phyloP scores from a whole-genome alignment of 2,888 invertebrate genomes.

The Heliconius ismenius region DNA sequence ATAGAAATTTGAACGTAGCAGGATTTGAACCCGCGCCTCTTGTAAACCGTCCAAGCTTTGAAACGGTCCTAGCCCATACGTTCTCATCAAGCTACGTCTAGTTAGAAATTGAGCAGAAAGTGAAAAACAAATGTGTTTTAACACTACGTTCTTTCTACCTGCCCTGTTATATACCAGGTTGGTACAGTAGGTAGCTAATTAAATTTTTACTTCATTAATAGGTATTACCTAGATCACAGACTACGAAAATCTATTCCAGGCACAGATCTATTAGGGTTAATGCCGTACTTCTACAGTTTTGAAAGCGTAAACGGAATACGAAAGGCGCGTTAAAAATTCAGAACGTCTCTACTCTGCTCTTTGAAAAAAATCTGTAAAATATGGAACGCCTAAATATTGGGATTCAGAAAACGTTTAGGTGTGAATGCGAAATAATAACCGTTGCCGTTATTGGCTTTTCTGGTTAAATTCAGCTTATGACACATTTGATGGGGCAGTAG shows the following conservation, averaged over 20 bases:
- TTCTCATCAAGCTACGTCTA: no score
- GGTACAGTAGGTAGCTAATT: neutral
- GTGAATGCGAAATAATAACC: neutral
- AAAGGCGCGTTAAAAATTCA: conserved; percentile 37
- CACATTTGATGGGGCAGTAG: neutral
- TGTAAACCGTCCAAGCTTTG: no score
- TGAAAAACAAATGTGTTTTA: neutral
- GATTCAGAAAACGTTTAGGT: conserved; percentile 6
- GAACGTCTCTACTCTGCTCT: conserved; percentile 20
- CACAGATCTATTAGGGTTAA: conserved; percentile 28
- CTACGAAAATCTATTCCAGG: neutral
- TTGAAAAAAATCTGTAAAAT: conserved; percentile 31
- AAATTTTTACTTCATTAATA: neutral
- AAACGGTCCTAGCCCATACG: no score
- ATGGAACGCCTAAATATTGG: conserved; percentile 28
- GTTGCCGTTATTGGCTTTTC: neutral
- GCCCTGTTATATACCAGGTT: neutral
- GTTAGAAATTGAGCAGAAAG: neutral
- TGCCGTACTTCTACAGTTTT: conserved; percentile 29
- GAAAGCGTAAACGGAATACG: conserved; percentile 38
- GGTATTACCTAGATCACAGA: neutral
- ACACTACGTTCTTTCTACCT: neutral
- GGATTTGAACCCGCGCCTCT: no score
- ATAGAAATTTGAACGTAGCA: no score
- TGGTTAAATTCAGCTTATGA: neutral